Percentiles rank a stretch among this genome's conserved stretches.
phyloP scores from a whole-genome alignment of 2,113 vertebrate genomes.

The Pangasianodon hypophthalmus region DNA sequence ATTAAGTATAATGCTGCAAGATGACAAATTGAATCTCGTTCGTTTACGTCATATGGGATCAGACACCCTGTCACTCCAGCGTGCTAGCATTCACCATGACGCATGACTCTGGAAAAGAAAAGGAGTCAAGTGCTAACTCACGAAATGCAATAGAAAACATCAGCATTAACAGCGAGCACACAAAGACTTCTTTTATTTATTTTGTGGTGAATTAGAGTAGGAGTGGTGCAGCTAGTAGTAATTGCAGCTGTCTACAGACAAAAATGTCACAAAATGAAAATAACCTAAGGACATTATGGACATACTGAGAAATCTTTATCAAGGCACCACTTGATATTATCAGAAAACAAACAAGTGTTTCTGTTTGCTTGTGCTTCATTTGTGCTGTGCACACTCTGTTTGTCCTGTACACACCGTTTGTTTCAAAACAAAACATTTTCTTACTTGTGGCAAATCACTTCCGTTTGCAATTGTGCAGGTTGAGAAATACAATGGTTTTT shows the following conservation, averaged over 20 bases:
- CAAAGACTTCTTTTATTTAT: not conserved
- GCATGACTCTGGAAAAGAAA: conserved; percentile 46
- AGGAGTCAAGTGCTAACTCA: conserved; percentile 63
- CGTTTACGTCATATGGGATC: not conserved
- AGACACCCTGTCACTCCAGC: not conserved
- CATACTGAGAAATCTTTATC: not conserved
- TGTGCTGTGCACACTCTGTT: too few relatives aligned
- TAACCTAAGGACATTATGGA: not conserved
- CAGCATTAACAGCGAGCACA: conserved; percentile 49
- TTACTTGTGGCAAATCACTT: not conserved
- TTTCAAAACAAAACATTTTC: not conserved
- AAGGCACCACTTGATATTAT: not conserved
- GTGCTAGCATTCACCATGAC: not conserved
- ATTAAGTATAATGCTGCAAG: not conserved
- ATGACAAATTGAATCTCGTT: conserved; percentile 2
- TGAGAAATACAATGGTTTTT: not conserved
- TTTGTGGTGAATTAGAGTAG: not conserved
- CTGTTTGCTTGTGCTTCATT: not conserved
- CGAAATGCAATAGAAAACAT: conserved; percentile 47
- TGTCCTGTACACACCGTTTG: not conserved
- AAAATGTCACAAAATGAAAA: not conserved
- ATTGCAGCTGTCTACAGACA: not conserved
- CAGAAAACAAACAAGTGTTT: not conserved
- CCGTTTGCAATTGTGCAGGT: not conserved
- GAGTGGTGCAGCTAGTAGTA: not conserved